A percentile compares a stretch with the other conserved stretches of the same genome.
phyloP scores from a whole-genome alignment of 92 coral and sea anemone genomes.

The Scolanthus callimorphus region DNA sequence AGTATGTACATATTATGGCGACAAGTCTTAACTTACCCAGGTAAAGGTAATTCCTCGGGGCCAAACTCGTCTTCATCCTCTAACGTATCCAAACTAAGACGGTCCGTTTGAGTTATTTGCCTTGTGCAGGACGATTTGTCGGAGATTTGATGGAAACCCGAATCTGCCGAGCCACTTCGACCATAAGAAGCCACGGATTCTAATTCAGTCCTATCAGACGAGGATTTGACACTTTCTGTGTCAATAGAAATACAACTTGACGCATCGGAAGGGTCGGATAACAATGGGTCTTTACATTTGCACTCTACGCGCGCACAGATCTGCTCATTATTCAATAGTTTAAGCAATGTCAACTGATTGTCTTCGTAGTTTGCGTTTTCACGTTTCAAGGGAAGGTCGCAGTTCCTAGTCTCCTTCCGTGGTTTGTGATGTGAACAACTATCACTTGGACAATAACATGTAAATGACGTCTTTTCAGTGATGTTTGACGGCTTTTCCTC shows the following conservation, averaged over 20 bases:
- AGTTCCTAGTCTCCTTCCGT: not conserved
- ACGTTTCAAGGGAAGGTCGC: not conserved
- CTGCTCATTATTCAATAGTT: slow-evolving; percentile 18
- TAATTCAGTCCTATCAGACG: slow-evolving; percentile 7
- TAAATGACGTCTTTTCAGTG: slow-evolving; percentile 7
- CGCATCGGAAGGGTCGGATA: slow-evolving; percentile 12
- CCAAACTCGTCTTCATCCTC: slow-evolving; percentile 59
- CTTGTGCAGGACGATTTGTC: slow-evolving; percentile 27
- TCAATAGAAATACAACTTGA: slow-evolving; percentile 57
- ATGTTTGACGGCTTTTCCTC: not conserved
- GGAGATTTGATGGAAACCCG: slow-evolving; percentile 60
- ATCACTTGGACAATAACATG: slow-evolving; percentile 32
- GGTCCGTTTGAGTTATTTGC: slow-evolving; percentile 10
- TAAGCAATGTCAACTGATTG: slow-evolving; percentile 2
- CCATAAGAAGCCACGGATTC: slow-evolving; percentile 66
- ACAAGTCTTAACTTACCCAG: slow-evolving; percentile 34
- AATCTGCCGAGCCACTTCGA: slow-evolving; percentile 76
- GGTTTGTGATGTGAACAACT: slow-evolving; percentile 11
- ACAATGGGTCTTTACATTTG: slow-evolving; percentile 4
- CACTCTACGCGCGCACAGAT: slow-evolving; percentile 24
- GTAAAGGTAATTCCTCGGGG: slow-evolving; percentile 66
- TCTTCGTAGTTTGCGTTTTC: not conserved
- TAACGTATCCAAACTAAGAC: slow-evolving; percentile 17
- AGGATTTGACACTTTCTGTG: slow-evolving; percentile 23
- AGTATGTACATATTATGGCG: too few species aligned